These are phyloP conservation scores for Macquaria australasica DNA, from an alignment of 2,113 vertebrate species.

Conservation along the genomic window DNA sequence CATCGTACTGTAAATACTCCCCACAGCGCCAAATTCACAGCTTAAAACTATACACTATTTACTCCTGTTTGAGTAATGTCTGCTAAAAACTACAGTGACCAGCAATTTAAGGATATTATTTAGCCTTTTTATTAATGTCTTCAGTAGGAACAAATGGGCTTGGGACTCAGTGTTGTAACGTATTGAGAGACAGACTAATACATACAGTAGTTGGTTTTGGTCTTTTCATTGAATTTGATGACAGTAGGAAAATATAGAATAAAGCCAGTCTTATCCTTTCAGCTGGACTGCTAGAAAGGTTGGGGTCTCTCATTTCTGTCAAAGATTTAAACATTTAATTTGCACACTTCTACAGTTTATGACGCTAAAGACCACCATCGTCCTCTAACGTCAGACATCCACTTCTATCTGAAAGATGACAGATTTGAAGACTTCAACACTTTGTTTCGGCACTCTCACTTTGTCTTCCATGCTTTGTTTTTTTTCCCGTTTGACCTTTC, in stretches of 20 bases:
- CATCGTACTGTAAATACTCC: background rate
- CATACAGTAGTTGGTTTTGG: background rate
- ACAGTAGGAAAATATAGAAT: background rate
- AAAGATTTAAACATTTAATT: background rate
- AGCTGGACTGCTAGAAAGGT: background rate
- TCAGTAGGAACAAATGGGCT: background rate
- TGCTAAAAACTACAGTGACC: background rate
- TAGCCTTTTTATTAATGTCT: background rate
- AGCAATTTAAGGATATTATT: background rate
- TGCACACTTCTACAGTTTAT: background rate
- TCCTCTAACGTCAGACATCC: background rate
- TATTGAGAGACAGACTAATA: background rate
- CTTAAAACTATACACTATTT: too few relatives aligned
- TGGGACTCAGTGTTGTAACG: background rate
- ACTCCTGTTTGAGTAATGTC: background rate
- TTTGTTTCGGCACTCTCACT: background rate
- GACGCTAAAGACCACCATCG: background rate
- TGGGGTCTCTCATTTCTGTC: background rate
- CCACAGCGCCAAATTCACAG: background rate
- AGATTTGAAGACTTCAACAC: background rate
- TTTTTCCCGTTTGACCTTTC: conserved; percentile 45
- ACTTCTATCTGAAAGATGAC: background rate
- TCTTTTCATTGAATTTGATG: background rate
- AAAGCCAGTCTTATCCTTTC: background rate
- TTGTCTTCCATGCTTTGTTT: background rate